Percentiles rank a stretch among this genome's conserved stretches.
Evolutionary conservation across 2,888 invertebrate genomes (phyloP).

Genomic region (Anthophora plumipes): DNA sequence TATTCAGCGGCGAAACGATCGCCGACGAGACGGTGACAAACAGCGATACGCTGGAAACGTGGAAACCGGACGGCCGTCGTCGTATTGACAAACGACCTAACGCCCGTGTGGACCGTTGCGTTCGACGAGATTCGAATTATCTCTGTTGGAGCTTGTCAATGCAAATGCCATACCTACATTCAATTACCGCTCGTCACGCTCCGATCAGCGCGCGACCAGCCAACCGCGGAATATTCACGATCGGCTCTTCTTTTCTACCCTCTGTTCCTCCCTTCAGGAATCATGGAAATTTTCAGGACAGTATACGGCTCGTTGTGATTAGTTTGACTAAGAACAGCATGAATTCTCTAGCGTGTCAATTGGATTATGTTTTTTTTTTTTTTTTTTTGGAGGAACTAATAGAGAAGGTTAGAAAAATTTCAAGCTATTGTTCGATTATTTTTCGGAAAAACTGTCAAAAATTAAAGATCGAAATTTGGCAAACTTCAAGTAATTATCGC

Average conservation of each 20-base stretch:
- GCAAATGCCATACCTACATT: conserved; percentile 84
- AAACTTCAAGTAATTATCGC: no score
- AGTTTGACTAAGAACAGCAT: no score
- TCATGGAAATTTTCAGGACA: no score
- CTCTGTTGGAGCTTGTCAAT: conserved; percentile 84
- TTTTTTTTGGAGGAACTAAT: no score
- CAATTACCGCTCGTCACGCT: conserved; percentile 84
- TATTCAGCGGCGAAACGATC: conserved; percentile 66
- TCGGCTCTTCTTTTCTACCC: conserved; percentile 34
- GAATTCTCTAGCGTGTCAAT: no score
- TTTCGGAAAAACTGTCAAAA: no score
- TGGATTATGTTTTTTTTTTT: no score
- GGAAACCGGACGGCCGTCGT: conserved; percentile 82
- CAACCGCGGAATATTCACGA: conserved; percentile 46
- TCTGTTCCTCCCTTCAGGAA: background rate
- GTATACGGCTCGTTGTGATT: no score
- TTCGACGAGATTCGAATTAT: conserved; percentile 84
- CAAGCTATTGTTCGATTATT: no score
- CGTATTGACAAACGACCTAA: conserved; percentile 85
- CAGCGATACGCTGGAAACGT: conserved; percentile 75
- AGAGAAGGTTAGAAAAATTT: no score
- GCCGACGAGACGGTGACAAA: conserved; percentile 77
- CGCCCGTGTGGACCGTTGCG: conserved; percentile 80
- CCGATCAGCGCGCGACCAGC: conserved; percentile 76
- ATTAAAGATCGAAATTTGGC: no score